Evolutionary conservation across 1,140 invertebrate species (phyloP).

Genomic region (Drosophila azteca): DNA sequence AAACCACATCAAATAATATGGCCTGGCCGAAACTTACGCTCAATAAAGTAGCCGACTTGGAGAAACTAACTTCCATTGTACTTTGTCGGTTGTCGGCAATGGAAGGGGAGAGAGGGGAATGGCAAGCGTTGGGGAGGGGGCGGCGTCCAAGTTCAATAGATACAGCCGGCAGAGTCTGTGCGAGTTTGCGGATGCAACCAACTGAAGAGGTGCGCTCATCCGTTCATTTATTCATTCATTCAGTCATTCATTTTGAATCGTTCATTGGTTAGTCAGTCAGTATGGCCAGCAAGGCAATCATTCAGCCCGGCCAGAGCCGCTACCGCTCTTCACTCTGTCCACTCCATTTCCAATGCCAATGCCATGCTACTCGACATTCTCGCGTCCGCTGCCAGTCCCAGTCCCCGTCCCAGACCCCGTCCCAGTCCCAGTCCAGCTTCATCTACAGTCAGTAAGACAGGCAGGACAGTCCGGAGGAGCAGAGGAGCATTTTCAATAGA

Average conservation of each 20-base stretch:
- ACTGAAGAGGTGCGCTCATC: constrained; percentile 77
- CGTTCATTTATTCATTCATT: constrained; percentile 82
- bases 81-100: constrained; percentile 10
- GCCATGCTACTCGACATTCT: constrained; percentile 42
- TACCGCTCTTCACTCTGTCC: not conserved
- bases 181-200: constrained; percentile 78
- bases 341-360: constrained; percentile 48
- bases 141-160: constrained; percentile 71
- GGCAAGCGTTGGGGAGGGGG: constrained; percentile 4
- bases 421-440: constrained; percentile 23
- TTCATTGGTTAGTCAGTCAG: constrained; percentile 81
- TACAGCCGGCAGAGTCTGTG: constrained; percentile 43
- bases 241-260: constrained; percentile 77
- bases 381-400: constrained; percentile 3
- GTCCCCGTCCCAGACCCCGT: constrained; percentile 15
- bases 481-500: constrained; percentile 63
- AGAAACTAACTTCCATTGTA: constrained; percentile 78
- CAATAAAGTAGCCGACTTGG: constrained; percentile 79
- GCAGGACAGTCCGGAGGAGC: not conserved
- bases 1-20: constrained; percentile 78
- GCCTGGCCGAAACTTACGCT: constrained; percentile 67
- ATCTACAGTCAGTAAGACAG: constrained; percentile 36
- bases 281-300: constrained; percentile 71
- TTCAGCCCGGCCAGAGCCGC: constrained; percentile 59
- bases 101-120: constrained; percentile 1